phyloP scores from a whole-genome alignment of 2,888 invertebrate species.

The Sphaeridia pumilis region DNA sequence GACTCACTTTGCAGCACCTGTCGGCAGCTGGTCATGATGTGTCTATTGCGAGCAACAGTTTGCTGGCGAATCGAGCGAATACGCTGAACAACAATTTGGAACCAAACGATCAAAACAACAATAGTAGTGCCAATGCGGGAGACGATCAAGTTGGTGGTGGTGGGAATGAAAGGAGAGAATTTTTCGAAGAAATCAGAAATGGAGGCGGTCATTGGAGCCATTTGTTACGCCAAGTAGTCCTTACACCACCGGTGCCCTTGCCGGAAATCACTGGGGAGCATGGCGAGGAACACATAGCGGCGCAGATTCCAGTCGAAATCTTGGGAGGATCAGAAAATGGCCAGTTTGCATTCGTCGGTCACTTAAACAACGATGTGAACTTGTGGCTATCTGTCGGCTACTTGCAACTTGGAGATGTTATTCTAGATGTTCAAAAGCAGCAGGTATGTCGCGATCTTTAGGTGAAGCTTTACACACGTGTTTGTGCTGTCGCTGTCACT shows the following conservation, averaged over 20 bases:
- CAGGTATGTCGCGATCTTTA: no score
- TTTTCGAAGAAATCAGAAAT: constrained; percentile 35
- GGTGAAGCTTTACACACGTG: no score
- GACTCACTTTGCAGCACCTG: neutral
- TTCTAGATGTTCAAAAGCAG: constrained; percentile 34
- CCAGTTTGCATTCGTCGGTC: constrained; percentile 40
- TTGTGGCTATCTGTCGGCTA: constrained; percentile 35
- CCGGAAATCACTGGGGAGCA: no score
- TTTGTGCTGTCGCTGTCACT: no score
- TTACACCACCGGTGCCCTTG: constrained; percentile 28
- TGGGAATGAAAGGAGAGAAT: constrained; percentile 24
- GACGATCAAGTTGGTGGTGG: no score
- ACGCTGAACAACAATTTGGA: constrained; percentile 5
- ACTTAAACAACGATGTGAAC: constrained; percentile 33
- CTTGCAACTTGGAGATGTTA: constrained; percentile 34
- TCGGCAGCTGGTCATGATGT: neutral
- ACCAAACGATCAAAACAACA: constrained; percentile 31
- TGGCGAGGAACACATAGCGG: constrained; percentile 1
- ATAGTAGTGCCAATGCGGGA: constrained; percentile 9
- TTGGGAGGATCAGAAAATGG: constrained; percentile 46
- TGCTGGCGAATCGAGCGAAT: neutral
- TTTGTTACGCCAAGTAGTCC: constrained; percentile 22
- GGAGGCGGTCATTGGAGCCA: constrained; percentile 36
- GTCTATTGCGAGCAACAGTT: neutral
- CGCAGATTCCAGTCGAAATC: constrained; percentile 38